phyloP scores from a whole-genome alignment of 2,888 invertebrate genomes.

The Teleogryllus oceanicus region DNA sequence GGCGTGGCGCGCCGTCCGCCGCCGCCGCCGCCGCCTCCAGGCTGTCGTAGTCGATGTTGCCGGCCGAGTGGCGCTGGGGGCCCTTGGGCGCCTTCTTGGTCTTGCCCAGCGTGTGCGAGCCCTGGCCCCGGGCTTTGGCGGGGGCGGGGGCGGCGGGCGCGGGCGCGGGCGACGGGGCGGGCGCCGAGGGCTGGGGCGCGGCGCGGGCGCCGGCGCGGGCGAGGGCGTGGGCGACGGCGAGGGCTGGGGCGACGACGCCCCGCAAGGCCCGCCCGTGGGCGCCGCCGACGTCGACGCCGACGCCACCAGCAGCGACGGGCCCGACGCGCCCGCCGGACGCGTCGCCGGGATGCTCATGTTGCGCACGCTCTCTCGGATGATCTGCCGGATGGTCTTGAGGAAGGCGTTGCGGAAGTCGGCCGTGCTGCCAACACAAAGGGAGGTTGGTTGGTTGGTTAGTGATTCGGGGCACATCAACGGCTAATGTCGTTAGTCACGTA shows the following conservation, averaged over 20 bases:
- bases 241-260: not conserved
- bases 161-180: not conserved
- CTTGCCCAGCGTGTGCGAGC: slow-evolving; percentile 78
- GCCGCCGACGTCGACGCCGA: slow-evolving; percentile 27
- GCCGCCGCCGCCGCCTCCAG: slow-evolving; percentile 59
- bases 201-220: not conserved
- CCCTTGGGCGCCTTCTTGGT: slow-evolving; percentile 69
- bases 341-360: slow-evolving; percentile 91
- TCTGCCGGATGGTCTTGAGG: slow-evolving; percentile 93
- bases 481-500: too few species aligned
- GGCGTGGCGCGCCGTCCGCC: slow-evolving; percentile 59
- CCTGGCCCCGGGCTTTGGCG: slow-evolving; percentile 48
- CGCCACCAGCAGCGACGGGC: slow-evolving; percentile 21
- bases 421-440: slow-evolving; percentile 59
- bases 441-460: too few species aligned
- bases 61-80: slow-evolving; percentile 75
- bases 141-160: slow-evolving; percentile 36
- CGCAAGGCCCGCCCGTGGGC: not conserved
- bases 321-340: slow-evolving; percentile 49
- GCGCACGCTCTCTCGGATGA: slow-evolving; percentile 92
- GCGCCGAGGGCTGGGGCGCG: slow-evolving; percentile 61
- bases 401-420: slow-evolving; percentile 95
- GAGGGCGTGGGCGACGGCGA: slow-evolving; percentile 21
- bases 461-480: too few species aligned
- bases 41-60: slow-evolving; percentile 81